Evolutionary conservation across 1,140 invertebrate genomes (phyloP), one percentile per base, ranked within the genome.

Genomic region (Galleria mellonella): DNA sequence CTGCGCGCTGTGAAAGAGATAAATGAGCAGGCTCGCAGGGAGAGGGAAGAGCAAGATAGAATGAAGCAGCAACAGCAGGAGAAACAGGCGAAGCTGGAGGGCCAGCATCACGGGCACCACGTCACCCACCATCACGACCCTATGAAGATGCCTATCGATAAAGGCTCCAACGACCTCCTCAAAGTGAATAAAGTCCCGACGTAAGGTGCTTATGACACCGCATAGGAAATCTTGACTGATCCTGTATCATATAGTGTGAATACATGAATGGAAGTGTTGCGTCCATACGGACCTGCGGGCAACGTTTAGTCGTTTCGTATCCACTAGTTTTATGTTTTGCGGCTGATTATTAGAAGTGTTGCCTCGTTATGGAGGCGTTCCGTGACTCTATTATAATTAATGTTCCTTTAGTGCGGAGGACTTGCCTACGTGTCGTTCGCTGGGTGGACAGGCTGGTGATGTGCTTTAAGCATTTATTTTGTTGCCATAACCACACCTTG

Each of bases 1-100:
- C 81, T 97, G 44, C 88, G 95, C 35, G 96, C 96, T 9, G 95
- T 97, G 8, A 97, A 97, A 72, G 96, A 97, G 84, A 97, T 97
- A 67, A 97, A 97, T 88, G 96, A 97, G 72, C 95, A 97, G 77
- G 95, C 95, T 42, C 89, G 95, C 65, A 89, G 95, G 45, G 96
- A 97, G 69, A 89, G 95, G 29, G 95, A 96, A 73, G 96, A 97
- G 72, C 94, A 96, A 72, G 94, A 96, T 62, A 89, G 94, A 75
- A 93, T 96, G 89, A 96, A 96, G 83, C 94, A 95, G 64, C 94
- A 96, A 83, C 94, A 96, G 75, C 92, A 93, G 51, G 93, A 94
- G 83, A 94, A 94, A 79, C 92, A 94, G 73, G 91, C 92, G 43
- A 92, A 93, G 75, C 88, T 94, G 75, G 91, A 91, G 61, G 87